phyloP scores from a whole-genome alignment of 1,140 invertebrate genomes.

The Drosophila yakuba region DNA sequence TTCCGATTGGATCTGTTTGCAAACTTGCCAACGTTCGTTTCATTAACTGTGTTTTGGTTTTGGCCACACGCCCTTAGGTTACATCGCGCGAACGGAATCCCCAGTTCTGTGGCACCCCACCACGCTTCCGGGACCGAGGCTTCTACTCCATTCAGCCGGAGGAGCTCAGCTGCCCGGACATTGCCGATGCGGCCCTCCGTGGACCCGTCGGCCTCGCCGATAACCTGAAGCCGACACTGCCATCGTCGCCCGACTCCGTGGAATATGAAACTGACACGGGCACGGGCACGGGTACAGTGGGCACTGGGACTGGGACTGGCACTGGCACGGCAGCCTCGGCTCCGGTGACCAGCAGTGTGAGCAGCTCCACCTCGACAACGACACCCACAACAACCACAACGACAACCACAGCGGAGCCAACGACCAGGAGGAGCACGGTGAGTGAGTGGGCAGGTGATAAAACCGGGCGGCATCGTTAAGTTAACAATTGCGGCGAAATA shows the following conservation, averaged over 20 bases:
- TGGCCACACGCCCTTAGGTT: conserved; percentile 45
- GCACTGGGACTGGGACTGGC: conserved; percentile 62
- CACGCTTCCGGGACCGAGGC: conserved; percentile 90
- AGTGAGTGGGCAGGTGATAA: conserved; percentile 49
- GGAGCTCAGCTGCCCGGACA: conserved; percentile 87
- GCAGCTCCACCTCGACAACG: conserved; percentile 68
- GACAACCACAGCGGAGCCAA: conserved; percentile 54
- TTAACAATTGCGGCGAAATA: conserved; percentile 9
- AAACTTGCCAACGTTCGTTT: conserved; percentile 25
- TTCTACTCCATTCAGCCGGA: conserved; percentile 94
- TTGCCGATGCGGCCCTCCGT: conserved; percentile 75
- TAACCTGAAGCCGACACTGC: conserved; percentile 70
- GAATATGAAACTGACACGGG: conserved; percentile 59
- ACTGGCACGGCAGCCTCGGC: conserved; percentile 76
- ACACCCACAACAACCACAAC: conserved; percentile 66
- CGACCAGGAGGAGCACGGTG: conserved; percentile 64
- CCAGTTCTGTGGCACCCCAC: conserved; percentile 95
- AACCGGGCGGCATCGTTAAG: conserved; percentile 22
- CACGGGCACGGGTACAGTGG: conserved; percentile 47
- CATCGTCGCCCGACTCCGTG: conserved; percentile 75
- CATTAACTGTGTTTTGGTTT: conserved; percentile 10
- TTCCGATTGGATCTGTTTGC: conserved; percentile 14
- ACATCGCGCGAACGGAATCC: conserved; percentile 96
- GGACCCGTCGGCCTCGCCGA: conserved; percentile 86
- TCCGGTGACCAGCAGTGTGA: conserved; percentile 75